Evolutionary conservation across 2,888 invertebrate genomes (phyloP), one percentile per base, ranked within the genome.

Genomic region (Sturmia bella): DNA sequence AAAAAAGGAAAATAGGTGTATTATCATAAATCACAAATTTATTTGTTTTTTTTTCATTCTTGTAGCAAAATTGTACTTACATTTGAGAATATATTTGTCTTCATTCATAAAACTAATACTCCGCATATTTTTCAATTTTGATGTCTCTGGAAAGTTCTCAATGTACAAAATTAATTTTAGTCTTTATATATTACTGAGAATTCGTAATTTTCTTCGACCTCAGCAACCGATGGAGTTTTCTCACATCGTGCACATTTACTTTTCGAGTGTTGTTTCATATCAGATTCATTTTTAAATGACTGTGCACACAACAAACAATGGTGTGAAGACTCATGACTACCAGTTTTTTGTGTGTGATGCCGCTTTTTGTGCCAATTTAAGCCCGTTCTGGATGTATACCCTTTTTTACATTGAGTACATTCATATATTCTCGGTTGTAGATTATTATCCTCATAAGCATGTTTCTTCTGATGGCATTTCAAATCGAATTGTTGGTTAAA

Each of bases 401-500:
- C 24, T 19, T 66, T 41, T 9, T 76, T 68, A 50, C 85, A 85
- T 24, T 82, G 41, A 43, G 39, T 21, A 54, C 85, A 85, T 57
- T 70, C 19, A 56, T 56, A 84, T n/a, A 45, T 50, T 39, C 39
- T 80, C 3, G 61, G 54, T 7, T 52, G 13, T 11, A 43, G 13
- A 11, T 24, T 43, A 9, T 5, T 56, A 11, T 52, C 37, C 6
- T 17, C 69, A 4, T 21, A 56, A 11, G 41, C 37, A 27, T 85
- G 85, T 15, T 80, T 81, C 15, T 48, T 39, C n/a, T 63, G 32
- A 37, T 85, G 85, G 24, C 56, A 48, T 17, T 70, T 84, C 17
- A 85, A 54, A 56, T 83, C 83, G 17, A 39, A 54, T n/a, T 52
- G 43, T 50, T 83, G 83, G 21, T 83, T 80, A 19, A 81, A 85